Conservation (phyloP, 2,797 vertebrate species). For the Hippopotamyrus pictus region DNA sequence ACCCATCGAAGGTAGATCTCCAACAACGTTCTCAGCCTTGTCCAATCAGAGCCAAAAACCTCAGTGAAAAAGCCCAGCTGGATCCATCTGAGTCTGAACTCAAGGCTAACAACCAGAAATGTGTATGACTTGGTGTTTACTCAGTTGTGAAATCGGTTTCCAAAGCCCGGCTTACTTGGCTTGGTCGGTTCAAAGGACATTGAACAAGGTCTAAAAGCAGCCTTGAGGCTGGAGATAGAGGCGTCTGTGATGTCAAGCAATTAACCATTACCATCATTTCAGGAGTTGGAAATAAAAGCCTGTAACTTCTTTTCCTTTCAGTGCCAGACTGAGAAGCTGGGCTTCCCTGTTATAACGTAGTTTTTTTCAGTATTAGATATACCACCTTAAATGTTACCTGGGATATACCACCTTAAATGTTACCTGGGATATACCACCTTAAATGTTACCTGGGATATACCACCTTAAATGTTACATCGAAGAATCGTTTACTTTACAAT, state of each 20-base stretch:
- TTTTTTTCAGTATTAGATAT: neutral
- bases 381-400: neutral
- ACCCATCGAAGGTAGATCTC: neutral
- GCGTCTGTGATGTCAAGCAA: neutral
- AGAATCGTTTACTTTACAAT: neutral
- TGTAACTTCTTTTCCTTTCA: neutral
- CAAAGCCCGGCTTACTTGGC: neutral
- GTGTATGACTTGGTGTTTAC: neutral
- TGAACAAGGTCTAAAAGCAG: neutral
- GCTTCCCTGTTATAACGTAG: neutral
- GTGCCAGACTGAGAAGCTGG: neutral
- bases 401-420: neutral
- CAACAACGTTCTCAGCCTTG: neutral
- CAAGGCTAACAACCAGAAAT: neutral
- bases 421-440: no score
- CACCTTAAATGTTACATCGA: neutral
- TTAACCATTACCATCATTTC: neutral
- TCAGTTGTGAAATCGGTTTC: neutral
- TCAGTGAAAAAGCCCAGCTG: neutral
- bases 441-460: neutral
- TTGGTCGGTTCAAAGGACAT: neutral
- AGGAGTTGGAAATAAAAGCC: neutral
- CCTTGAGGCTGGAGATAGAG: neutral
- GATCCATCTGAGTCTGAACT: neutral
- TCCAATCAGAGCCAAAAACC: neutral